Evolutionary conservation across 2,888 invertebrate species (phyloP).

Genomic region (Aporophyla nigra): DNA sequence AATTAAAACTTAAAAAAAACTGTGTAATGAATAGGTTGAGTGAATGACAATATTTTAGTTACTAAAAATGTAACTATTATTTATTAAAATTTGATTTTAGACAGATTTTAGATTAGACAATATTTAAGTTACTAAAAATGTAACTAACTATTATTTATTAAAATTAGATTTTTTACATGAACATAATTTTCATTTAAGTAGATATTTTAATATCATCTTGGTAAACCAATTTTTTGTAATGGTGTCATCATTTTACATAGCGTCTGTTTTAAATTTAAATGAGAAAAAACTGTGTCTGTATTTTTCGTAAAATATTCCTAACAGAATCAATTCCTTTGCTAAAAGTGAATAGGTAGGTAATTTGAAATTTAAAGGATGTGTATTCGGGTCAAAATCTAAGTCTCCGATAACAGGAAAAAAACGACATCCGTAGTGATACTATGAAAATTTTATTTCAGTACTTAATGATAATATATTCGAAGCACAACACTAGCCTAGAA

Average conservation of each 20-base stretch:
- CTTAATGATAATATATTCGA: not conserved
- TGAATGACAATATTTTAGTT: not conserved
- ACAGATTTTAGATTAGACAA: too few relatives aligned
- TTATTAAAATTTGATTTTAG: not conserved
- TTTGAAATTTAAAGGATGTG: constrained; percentile 43
- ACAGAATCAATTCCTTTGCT: constrained; percentile 26
- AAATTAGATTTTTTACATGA: not conserved
- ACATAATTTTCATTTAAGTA: not conserved
- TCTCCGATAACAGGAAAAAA: constrained; percentile 22
- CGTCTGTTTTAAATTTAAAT: constrained; percentile 3
- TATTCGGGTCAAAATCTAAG: constrained; percentile 37
- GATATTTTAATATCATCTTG: not conserved
- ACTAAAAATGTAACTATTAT: not conserved
- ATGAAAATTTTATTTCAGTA: not conserved
- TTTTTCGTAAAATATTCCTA: constrained; percentile 29
- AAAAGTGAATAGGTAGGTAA: constrained; percentile 16
- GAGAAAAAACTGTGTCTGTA: constrained; percentile 6
- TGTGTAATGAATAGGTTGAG: not conserved
- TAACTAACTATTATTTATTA: not conserved
- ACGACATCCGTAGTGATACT: not conserved
- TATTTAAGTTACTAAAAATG: not conserved
- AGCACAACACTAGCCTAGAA: constrained; percentile 1
- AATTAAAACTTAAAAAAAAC: not conserved
- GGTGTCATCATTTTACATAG: not conserved
- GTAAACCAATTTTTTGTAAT: not conserved